These are phyloP conservation scores for Tetramorium bicarinatum DNA, from an alignment of 2,888 invertebrate genomes.

Conservation along the genomic window DNA sequence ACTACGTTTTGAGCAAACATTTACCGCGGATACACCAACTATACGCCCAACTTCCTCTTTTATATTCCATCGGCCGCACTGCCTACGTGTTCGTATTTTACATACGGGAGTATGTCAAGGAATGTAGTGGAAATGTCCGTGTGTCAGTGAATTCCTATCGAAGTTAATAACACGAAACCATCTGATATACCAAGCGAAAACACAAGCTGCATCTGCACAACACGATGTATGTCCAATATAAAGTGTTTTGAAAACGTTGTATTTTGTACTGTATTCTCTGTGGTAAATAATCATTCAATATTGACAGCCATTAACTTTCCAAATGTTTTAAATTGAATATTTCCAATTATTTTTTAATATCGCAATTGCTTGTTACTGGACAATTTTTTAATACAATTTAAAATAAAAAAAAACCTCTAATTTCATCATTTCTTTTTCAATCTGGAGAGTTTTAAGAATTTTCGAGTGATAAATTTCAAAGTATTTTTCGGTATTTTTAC, in stretches of 20 bases:
- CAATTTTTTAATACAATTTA: background rate
- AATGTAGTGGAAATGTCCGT: conserved; percentile 27
- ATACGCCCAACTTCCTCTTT: conserved; percentile 45
- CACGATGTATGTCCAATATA: background rate
- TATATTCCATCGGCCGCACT: conserved; percentile 47
- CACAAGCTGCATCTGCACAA: background rate
- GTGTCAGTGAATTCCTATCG: conserved; percentile 13
- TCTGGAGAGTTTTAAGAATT: background rate
- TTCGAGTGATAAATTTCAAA: background rate
- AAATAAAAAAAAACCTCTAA: background rate
- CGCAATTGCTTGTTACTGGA: background rate
- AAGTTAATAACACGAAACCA: conserved; percentile 33
- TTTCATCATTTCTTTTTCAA: background rate
- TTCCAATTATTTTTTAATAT: background rate
- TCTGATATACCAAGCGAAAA: conserved; percentile 18
- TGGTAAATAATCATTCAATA: background rate
- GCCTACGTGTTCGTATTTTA: conserved; percentile 15
- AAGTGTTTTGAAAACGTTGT: conserved; percentile 23
- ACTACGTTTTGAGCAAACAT: conserved; percentile 44
- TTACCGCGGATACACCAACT: conserved; percentile 5
- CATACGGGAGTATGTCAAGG: conserved; percentile 15
- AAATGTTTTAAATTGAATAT: background rate
- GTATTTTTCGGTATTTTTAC: background rate
- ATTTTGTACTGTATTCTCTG: background rate
- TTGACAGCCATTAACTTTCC: background rate